Percentiles rank a stretch among this genome's conserved stretches.
phyloP scores from a whole-genome alignment of 2,888 invertebrate genomes.

The Patella pellucida region DNA sequence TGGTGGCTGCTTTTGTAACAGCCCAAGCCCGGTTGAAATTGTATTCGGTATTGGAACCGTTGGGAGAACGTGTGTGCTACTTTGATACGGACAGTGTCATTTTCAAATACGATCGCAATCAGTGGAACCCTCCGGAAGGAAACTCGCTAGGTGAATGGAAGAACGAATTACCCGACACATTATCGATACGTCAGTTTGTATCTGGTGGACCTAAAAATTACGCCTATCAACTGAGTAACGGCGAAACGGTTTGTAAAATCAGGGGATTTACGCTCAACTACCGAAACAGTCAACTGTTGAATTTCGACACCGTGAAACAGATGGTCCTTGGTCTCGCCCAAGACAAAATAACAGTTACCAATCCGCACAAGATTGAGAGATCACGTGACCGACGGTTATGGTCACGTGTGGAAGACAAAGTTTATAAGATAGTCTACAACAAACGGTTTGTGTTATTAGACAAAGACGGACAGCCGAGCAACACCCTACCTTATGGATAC shows the following conservation, averaged over 20 bases:
- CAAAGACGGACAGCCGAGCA: no score
- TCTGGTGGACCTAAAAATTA: constrained; percentile 1
- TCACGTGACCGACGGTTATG: not conserved
- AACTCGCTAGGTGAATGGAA: not conserved
- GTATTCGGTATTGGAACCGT: not conserved
- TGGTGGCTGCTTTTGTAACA: not conserved
- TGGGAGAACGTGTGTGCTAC: not conserved
- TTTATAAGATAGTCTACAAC: constrained; percentile 1
- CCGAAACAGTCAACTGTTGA: not conserved
- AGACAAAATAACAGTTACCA: not conserved
- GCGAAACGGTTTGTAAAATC: not conserved
- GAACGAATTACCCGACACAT: not conserved
- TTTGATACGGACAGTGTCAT: not conserved
- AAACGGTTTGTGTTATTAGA: not conserved
- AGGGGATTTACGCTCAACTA: not conserved
- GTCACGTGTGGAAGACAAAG: not conserved
- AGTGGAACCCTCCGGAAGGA: not conserved
- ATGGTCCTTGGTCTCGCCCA: not conserved
- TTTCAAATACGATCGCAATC: not conserved
- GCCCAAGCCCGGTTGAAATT: not conserved
- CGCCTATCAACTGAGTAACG: constrained; percentile 2
- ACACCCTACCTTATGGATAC: no score
- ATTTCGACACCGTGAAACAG: constrained; percentile 2
- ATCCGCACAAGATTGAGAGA: not conserved
- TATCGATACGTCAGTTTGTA: not conserved